phyloP scores from a whole-genome alignment of 37 sponge, comb jelly and placozoan genomes.

The Bolinopsis microptera region DNA sequence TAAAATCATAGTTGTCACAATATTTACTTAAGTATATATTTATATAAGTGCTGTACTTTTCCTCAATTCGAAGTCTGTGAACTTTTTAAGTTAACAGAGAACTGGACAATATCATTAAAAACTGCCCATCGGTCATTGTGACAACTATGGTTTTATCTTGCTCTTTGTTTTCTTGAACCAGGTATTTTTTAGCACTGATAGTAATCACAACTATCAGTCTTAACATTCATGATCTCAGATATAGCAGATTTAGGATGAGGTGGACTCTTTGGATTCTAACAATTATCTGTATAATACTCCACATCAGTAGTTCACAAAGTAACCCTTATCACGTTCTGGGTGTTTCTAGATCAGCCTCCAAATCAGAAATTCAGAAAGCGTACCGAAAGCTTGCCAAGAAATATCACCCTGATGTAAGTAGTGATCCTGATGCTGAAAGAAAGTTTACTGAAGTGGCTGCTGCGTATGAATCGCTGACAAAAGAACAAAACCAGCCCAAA shows the following conservation, averaged over 20 bases:
- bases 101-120: no score
- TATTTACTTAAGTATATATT: no score
- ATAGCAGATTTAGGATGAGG: neutral
- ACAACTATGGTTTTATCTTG: no score
- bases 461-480: constrained; percentile 54
- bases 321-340: constrained; percentile 21
- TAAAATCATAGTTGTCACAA: no score
- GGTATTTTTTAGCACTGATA: no score
- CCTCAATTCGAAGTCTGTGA: no score
- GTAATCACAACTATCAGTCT: no score
- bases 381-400: constrained; percentile 34
- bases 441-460: constrained; percentile 55
- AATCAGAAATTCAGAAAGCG: constrained; percentile 63
- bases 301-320: neutral
- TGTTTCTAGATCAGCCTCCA: constrained; percentile 11
- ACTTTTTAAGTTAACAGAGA: no score
- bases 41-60: no score
- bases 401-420: constrained; percentile 60
- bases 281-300: neutral
- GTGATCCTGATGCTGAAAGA: constrained; percentile 25
- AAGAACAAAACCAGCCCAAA: neutral
- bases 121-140: no score
- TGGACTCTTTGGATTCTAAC: neutral
- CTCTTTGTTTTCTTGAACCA: no score
- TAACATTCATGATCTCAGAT: no score